Evolutionary conservation across 2,888 invertebrate genomes (phyloP), one percentile per base, ranked within the genome.

Genomic region (Conchocele bisecta): DNA sequence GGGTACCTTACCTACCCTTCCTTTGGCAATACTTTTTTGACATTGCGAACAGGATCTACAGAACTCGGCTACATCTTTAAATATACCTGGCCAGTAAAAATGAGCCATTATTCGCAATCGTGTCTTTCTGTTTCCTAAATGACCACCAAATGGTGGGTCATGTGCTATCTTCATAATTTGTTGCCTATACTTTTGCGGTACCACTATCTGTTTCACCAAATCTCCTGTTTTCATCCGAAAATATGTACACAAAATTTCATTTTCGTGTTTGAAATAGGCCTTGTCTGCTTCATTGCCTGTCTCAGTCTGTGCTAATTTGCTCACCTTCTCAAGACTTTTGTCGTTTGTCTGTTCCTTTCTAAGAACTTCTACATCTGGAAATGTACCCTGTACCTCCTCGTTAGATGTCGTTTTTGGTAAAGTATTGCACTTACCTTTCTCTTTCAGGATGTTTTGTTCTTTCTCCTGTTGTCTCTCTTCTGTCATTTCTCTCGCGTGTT

Each of bases 81-180:
- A 42, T 42, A 42, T 42, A 6, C 42, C 42, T 42, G 42, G 42
- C 42, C 42, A 42, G 42, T 20, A 42, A 42, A 42, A 42, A n/a
- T 42, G 6, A 17, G n/a, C 17, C 6, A 42, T 17, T 42, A 42
- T 20, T 42, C 42, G n/a, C n/a, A 22, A 7, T 42, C 42, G n/a
- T 42, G 42, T 42, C n/a, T 42, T 42, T 42, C 42, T 42, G 22
- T 42, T 42, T 9, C 42, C 42, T 9, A 42, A 35, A n/a, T 35
- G 37, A 13, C 37, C 37, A 35, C 37, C 37, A 13, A 35, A 35
- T n/a, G 37, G 37, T 7, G 22, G n/a, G 42, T 42, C 42, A 42
- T 42, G 42, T 42, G 42, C 42, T 6, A 42, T 42, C 42, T 42
- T 17, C 6, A 42, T 7, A 42, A 42, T 17, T 42, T 42, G n/a